Evolutionary conservation across 2,113 vertebrate genomes (phyloP).

Genomic region (Thamnaconus septentrionalis): DNA sequence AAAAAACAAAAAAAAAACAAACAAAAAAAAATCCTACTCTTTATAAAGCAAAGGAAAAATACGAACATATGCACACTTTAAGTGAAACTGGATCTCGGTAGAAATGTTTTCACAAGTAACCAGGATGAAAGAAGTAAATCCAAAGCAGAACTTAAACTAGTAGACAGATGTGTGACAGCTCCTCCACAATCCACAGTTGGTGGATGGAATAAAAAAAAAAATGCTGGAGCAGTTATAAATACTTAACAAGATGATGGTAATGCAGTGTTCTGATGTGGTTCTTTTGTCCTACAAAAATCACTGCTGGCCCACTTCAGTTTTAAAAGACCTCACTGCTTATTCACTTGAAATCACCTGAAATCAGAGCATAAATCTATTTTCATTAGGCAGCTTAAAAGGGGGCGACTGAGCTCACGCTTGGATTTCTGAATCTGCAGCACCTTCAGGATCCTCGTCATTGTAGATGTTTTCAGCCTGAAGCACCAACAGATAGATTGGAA

Average conservation of each 20-base stretch:
- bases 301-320: constrained; percentile 29
- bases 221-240: background rate
- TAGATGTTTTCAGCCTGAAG: constrained; percentile 97
- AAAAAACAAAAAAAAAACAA: constrained; percentile 24
- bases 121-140: constrained; percentile 28
- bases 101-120: constrained; percentile 36
- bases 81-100: constrained; percentile 51
- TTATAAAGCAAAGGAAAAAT: constrained; percentile 46
- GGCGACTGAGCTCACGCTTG: constrained; percentile 53
- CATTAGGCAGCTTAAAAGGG: constrained; percentile 32
- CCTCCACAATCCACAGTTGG: no score
- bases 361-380: constrained; percentile 37
- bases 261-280: constrained; percentile 31
- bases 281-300: constrained; percentile 36
- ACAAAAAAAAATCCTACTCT: constrained; percentile 39
- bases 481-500: constrained; percentile 17
- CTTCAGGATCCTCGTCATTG: constrained; percentile 96
- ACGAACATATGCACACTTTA: constrained; percentile 64
- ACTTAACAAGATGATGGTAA: constrained; percentile 16
- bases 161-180: background rate
- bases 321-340: constrained; percentile 26
- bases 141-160: constrained; percentile 19
- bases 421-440: constrained; percentile 91
- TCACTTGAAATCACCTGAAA: constrained; percentile 17
- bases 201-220: no score